Evolutionary conservation across 2,888 invertebrate species (phyloP).

Genomic region (Noctua janthina): DNA sequence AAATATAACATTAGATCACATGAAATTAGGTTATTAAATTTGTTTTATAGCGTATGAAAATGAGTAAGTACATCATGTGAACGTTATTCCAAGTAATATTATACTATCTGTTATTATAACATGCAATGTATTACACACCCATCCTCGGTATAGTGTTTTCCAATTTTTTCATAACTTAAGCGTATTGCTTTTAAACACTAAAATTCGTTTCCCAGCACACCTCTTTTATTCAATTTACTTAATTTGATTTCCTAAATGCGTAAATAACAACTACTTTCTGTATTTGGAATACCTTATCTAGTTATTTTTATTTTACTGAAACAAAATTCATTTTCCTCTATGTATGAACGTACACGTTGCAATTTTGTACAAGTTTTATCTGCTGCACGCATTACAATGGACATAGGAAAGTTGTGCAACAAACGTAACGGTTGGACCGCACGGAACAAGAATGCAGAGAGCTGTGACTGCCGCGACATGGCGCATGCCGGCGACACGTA

Average conservation of each 20-base stretch:
- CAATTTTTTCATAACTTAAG: not conserved
- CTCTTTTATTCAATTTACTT: not conserved
- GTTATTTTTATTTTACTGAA: not conserved
- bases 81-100: no score
- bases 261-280: not conserved
- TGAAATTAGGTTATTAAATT: no score
- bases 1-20: no score
- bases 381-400: slow-evolving; percentile 36
- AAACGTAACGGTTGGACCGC: slow-evolving; percentile 31
- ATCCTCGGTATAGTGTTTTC: no score
- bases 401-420: slow-evolving; percentile 46
- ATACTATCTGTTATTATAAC: no score
- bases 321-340: slow-evolving; percentile 14
- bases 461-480: slow-evolving; percentile 10
- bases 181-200: not conserved
- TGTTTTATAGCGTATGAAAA: no score
- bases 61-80: no score
- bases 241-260: not conserved
- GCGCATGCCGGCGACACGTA: slow-evolving; percentile 9
- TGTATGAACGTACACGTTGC: slow-evolving; percentile 29
- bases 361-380: slow-evolving; percentile 46
- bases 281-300: not conserved
- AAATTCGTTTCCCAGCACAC: not conserved
- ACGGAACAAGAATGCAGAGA: slow-evolving; percentile 21
- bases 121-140: no score